phyloP scores from a whole-genome alignment of 2,888 invertebrate genomes.

The Eugnorisma glareosa region DNA sequence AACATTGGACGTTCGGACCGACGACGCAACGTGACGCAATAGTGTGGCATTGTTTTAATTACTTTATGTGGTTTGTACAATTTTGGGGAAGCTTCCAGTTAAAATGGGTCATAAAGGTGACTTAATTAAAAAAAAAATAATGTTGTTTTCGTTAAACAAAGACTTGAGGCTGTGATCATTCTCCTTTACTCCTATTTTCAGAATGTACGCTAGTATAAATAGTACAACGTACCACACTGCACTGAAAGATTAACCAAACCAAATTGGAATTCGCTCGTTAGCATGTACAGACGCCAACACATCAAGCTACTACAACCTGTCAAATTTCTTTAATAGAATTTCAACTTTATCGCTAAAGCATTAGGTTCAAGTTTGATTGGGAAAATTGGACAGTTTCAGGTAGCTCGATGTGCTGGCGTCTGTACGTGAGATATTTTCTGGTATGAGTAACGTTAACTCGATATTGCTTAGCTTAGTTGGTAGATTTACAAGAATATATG shows the following conservation, averaged over 20 bases:
- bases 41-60: conserved; percentile 30
- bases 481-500: background rate
- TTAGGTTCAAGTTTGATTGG: no score
- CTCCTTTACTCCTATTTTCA: background rate
- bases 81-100: background rate
- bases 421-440: background rate
- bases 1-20: background rate
- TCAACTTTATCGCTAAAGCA: no score
- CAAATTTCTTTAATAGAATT: no score
- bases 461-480: background rate
- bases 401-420: no score
- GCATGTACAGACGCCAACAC: no score
- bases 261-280: background rate
- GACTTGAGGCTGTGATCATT: background rate
- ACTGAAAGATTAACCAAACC: background rate
- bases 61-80: conserved; percentile 9
- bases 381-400: no score
- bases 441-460: background rate
- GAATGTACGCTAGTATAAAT: background rate
- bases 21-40: background rate
- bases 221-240: background rate
- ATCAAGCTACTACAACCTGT: no score
- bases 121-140: no score
- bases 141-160: background rate
- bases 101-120: background rate